Evolutionary conservation across 2,888 invertebrate genomes (phyloP), one percentile per base, ranked within the genome.

Genomic region (Acanthosepion lycidas): DNA sequence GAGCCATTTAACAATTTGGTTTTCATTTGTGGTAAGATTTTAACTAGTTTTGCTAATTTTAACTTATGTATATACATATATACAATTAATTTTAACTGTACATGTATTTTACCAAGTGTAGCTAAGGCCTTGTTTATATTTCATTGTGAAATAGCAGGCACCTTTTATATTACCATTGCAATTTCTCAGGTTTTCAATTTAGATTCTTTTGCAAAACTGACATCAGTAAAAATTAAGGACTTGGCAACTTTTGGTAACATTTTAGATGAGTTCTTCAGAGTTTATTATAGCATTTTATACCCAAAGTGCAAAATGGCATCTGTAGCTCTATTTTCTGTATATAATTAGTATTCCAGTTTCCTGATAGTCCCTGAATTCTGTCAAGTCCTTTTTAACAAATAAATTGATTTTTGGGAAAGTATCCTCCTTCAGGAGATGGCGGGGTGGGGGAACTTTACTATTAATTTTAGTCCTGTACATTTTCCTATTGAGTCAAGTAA

Each of bases 31-130:
- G 12, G 9, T 78, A n/a, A 33, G 33, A 78, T 15, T 78, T 78
- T 78, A 59, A 59, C 4, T n/a, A 78, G 78, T n/a, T 4, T n/a
- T 78, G 78, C n/a, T n/a, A n/a, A 78, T 33, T 78, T 78, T 9
- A 78, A 78, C 78, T 78, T 78, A 33, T n/a, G 78, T 78, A 78
- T 78, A 78, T 78, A 78, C 78, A 78, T 78, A 78, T 78, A 78
- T 78, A 78, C 78, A 78, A 78, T 78, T 78, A 78, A n/a, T 78
- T n/a, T 78, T 78, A 78, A 78, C 78, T 78, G 78, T 78, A 78
- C 78, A 78, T 78, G 78, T 78, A 78, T 78, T 78, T 78, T 78
- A 78, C 78, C 78, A 78, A 78, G 33, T 78, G 78, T 78, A 9
- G 78, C 78, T 78, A 78, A 78, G 78, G n/a, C 78, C 78, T 78